Evolutionary conservation across 1,140 invertebrate genomes (phyloP).

Genomic region (Cryptotermes secundus): DNA sequence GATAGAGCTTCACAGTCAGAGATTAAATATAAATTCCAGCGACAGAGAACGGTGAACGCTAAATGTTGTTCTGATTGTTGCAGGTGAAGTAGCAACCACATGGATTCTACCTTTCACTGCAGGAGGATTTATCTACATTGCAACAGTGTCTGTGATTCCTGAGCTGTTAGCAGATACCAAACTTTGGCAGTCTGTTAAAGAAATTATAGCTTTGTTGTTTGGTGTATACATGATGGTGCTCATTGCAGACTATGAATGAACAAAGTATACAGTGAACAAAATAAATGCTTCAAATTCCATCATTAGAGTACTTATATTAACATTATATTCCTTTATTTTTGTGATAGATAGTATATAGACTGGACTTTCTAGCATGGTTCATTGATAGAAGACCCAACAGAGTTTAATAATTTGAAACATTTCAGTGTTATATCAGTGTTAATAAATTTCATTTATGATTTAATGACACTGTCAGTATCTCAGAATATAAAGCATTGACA

Average conservation of each 20-base stretch:
- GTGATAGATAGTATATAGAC: neutral
- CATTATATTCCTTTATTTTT: neutral
- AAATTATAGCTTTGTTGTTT: constrained; percentile 77
- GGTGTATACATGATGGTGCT: constrained; percentile 93
- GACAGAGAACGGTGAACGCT: no score
- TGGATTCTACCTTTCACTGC: constrained; percentile 96
- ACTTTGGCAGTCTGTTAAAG: constrained; percentile 80
- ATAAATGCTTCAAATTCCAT: neutral
- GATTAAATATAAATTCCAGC: no score
- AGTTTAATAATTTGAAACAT: no score
- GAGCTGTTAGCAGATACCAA: constrained; percentile 85
- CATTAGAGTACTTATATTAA: neutral
- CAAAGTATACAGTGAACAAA: neutral
- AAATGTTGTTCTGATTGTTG: constrained; percentile 39
- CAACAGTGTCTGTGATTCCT: constrained; percentile 94
- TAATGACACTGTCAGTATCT: no score
- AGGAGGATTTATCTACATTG: constrained; percentile 98
- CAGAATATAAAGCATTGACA: no score
- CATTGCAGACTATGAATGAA: constrained; percentile 83
- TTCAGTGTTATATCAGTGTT: no score
- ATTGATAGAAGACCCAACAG: no score
- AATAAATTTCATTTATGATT: no score
- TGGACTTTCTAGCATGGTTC: neutral
- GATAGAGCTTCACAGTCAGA: no score
- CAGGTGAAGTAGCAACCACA: constrained; percentile 71